phyloP scores from a whole-genome alignment of 2,888 invertebrate genomes.

The Deilephila elpenor region DNA sequence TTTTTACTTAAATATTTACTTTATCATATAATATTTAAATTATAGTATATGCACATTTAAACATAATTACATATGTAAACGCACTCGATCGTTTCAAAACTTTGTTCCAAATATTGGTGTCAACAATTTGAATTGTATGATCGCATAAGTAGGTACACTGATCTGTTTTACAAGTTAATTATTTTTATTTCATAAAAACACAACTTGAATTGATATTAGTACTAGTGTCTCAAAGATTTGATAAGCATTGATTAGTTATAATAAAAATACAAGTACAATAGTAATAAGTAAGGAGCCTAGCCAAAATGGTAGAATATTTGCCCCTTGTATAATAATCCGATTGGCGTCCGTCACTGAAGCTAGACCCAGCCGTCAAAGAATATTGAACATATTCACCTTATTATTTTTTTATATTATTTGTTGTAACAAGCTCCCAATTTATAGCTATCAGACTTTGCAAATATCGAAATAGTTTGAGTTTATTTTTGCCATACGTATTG shows the following conservation, averaged over 20 bases:
- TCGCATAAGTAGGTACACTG: too few species aligned
- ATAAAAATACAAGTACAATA: neutral
- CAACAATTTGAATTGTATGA: too few species aligned
- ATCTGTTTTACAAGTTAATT: too few species aligned
- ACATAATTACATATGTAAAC: too few species aligned
- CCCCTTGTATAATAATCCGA: slow-evolving; percentile 65
- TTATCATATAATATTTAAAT: too few species aligned
- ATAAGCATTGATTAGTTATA: neutral
- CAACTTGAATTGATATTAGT: neutral
- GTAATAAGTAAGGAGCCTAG: neutral
- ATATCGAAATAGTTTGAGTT: slow-evolving; percentile 9
- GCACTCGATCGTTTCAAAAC: too few species aligned
- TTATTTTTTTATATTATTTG: slow-evolving; percentile 34
- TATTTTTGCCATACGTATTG: slow-evolving; percentile 6
- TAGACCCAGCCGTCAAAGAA: slow-evolving; percentile 49
- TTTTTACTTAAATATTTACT: neutral
- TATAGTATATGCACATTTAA: too few species aligned
- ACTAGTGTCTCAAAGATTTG: neutral
- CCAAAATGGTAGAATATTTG: slow-evolving; percentile 33
- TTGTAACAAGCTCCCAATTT: slow-evolving; percentile 45
- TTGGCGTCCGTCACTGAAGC: slow-evolving; percentile 51
- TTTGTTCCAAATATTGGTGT: too few species aligned
- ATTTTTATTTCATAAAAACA: too few species aligned
- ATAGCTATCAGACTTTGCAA: slow-evolving; percentile 34
- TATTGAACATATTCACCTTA: slow-evolving; percentile 44